These are phyloP conservation scores for Diphyllodes magnificus DNA, from an alignment of 2,113 vertebrate genomes.

Conservation along the genomic window DNA sequence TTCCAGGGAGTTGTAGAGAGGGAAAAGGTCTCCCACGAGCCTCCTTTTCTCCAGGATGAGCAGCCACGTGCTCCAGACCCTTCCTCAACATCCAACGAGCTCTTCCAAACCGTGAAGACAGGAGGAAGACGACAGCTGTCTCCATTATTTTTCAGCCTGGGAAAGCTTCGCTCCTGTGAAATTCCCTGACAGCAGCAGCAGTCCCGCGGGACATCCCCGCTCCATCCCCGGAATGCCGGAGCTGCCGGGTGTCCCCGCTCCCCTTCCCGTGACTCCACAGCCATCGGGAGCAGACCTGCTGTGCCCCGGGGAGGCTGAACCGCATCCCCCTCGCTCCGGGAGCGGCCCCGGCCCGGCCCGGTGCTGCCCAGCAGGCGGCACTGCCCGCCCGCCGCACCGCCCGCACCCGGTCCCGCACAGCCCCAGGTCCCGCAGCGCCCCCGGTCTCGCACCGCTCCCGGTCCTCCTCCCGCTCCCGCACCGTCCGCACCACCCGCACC, in stretches of 20 bases:
- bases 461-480: background rate
- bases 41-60: background rate
- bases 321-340: background rate
- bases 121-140: background rate
- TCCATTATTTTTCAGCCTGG: background rate
- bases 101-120: background rate
- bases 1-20: background rate
- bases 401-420: background rate
- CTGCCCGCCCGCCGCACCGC: background rate
- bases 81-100: background rate
- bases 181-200: background rate
- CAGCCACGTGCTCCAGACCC: background rate
- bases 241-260: background rate
- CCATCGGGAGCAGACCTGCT: background rate
- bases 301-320: background rate
- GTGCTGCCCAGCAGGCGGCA: background rate
- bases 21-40: background rate
- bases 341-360: background rate
- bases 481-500: background rate
- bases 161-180: background rate
- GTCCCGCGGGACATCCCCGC: background rate
- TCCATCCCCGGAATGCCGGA: background rate
- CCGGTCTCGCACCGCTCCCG: too few species aligned
- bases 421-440: too few species aligned
- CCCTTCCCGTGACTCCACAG: background rate